Conservation (phyloP, 2,797 vertebrate species). For the Xyrichtys novacula region DNA sequence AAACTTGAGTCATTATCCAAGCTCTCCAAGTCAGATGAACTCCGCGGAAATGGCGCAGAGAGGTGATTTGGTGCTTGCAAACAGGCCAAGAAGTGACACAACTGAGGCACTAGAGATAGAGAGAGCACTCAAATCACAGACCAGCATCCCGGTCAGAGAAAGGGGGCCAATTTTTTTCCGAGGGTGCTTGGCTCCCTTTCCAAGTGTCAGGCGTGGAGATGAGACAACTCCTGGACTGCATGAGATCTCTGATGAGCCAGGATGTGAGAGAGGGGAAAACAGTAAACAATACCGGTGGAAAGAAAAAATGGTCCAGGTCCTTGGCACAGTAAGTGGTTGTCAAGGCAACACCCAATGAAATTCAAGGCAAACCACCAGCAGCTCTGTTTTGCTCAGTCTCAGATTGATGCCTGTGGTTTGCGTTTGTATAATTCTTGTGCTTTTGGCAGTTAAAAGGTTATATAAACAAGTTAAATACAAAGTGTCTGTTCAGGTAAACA, state of each 20-base stretch:
- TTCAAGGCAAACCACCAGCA: conserved; percentile 8
- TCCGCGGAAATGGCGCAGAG: conserved; percentile 13
- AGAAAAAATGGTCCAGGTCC: conserved; percentile 26
- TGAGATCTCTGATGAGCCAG: conserved; percentile 55
- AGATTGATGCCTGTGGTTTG: conserved; percentile 16
- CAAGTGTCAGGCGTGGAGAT: conserved; percentile 51
- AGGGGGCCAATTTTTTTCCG: conserved; percentile 61
- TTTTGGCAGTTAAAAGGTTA: background rate
- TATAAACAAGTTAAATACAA: background rate
- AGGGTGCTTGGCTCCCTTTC: conserved; percentile 53
- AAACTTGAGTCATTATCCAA: conserved; percentile 58
- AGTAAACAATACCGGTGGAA: conserved; percentile 44
- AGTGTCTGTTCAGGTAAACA: background rate
- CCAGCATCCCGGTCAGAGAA: conserved; percentile 49
- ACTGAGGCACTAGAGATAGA: conserved; percentile 56
- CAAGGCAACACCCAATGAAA: conserved; percentile 51
- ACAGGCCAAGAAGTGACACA: conserved; percentile 36
- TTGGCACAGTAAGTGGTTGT: conserved; percentile 53
- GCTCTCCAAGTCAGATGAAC: conserved; percentile 49
- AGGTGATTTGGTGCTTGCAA: conserved; percentile 50
- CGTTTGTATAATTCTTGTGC: conserved; percentile 4
- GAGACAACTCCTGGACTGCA: conserved; percentile 47
- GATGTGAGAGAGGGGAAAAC: conserved; percentile 38
- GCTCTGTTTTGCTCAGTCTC: conserved; percentile 16
- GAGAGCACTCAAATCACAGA: conserved; percentile 57